Percentiles rank a stretch among this genome's conserved stretches.
Evolutionary conservation across 2,113 vertebrate species (phyloP).

Genomic region (Pseudopipra pipra): DNA sequence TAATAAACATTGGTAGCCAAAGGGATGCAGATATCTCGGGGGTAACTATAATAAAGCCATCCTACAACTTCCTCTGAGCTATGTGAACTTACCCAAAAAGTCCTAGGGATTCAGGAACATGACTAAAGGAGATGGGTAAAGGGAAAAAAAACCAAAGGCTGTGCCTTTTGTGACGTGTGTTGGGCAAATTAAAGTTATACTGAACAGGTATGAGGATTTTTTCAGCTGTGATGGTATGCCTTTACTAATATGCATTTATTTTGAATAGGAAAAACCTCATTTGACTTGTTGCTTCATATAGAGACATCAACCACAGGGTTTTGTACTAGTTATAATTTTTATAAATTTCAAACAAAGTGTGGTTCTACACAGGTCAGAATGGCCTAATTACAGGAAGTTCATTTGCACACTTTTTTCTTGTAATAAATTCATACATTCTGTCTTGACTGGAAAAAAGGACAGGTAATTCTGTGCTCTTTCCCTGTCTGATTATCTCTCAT

Average conservation of each 20-base stretch:
- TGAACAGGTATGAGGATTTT: background rate
- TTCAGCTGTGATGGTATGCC: background rate
- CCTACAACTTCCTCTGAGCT: background rate
- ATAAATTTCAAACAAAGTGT: constrained; percentile 70
- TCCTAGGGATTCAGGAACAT: background rate
- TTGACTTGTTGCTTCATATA: background rate
- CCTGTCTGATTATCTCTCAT: constrained; percentile 63
- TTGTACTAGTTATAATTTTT: constrained; percentile 63
- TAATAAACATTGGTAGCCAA: background rate
- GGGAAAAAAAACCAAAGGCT: background rate
- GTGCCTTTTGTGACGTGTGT: background rate
- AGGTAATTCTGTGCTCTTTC: constrained; percentile 36
- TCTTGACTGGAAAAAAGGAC: constrained; percentile 46
- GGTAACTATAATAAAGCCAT: background rate
- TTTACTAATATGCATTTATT: background rate
- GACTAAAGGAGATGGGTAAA: background rate
- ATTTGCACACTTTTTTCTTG: constrained; percentile 45
- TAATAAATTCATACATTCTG: constrained; percentile 72
- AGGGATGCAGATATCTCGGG: background rate
- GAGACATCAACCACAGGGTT: constrained; percentile 1
- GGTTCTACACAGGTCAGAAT: constrained; percentile 60
- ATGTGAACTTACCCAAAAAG: background rate
- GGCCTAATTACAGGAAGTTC: constrained; percentile 63
- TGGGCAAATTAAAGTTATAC: background rate
- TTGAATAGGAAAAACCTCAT: background rate